Percentiles rank a stretch among this genome's conserved stretches.
Conservation (phyloP, 2,888 invertebrate species). For the Sisyra terminalis region DNA sequence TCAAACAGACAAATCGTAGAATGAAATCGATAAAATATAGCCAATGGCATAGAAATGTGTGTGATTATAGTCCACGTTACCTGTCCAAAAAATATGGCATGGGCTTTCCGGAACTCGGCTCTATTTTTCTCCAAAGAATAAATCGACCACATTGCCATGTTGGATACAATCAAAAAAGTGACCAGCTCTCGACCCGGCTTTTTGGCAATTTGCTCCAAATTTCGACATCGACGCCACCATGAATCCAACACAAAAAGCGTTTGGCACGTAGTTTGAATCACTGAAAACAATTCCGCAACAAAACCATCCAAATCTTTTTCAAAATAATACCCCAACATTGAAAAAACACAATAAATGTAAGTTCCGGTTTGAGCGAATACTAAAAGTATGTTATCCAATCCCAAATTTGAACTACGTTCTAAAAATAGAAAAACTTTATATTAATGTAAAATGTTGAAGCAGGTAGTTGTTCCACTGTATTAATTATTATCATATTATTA, state of each 20-base stretch:
- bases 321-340: constrained; percentile 64
- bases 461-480: too few species aligned
- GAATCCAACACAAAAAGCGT: constrained; percentile 62
- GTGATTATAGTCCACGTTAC: constrained; percentile 89
- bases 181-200: constrained; percentile 77
- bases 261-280: constrained; percentile 65
- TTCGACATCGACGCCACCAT: constrained; percentile 58
- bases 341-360: constrained; percentile 76
- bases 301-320: constrained; percentile 35
- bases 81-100: constrained; percentile 64
- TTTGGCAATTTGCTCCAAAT: constrained; percentile 46
- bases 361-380: constrained; percentile 80
- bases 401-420: constrained; percentile 22
- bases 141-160: constrained; percentile 75
- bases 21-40: constrained; percentile 81
- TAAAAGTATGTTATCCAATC: constrained; percentile 62
- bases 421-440: constrained; percentile 10
- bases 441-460: too few species aligned
- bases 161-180: constrained; percentile 66
- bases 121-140: constrained; percentile 72
- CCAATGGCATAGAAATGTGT: constrained; percentile 75
- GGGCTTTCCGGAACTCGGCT: constrained; percentile 67
- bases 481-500: too few species aligned
- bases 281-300: constrained; percentile 53
- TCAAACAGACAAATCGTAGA: constrained; percentile 85